A percentile compares a stretch with the other conserved stretches of the same genome.
Conservation (phyloP, 2,113 vertebrate genomes). For the Campylomormyrus tamandua region DNA sequence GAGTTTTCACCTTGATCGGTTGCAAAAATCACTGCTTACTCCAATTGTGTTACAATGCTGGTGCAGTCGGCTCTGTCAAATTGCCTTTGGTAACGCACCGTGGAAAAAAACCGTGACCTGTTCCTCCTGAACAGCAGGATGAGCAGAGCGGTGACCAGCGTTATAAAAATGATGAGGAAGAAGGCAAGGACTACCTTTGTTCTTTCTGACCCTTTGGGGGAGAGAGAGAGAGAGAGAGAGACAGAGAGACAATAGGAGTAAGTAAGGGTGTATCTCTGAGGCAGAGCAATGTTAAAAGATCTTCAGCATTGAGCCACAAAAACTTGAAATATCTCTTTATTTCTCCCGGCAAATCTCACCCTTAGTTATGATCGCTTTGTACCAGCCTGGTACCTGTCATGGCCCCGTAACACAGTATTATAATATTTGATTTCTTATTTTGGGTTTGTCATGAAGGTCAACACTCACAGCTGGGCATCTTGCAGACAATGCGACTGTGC, state of each 20-base stretch:
- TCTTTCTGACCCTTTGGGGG: conserved; percentile 58
- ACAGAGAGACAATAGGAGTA: not conserved
- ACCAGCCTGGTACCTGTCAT: not conserved
- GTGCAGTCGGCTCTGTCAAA: conserved; percentile 71
- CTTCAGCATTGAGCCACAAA: not conserved
- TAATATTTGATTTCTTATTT: not conserved
- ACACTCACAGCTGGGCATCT: conserved; percentile 69
- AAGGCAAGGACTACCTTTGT: conserved; percentile 60
- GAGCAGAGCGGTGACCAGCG: conserved; percentile 42
- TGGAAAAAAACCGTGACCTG: conserved; percentile 52
- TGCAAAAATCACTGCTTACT: conserved; percentile 36
- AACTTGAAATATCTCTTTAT: not conserved
- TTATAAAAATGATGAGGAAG: conserved; percentile 58
- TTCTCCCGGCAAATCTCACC: not conserved
- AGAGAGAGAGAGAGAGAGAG: not conserved
- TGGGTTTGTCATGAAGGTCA: not conserved
- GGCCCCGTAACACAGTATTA: not conserved
- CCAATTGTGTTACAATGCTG: conserved; percentile 57
- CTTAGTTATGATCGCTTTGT: not conserved
- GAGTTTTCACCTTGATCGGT: not conserved
- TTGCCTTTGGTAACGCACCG: conserved; percentile 76
- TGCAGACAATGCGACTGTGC: conserved; percentile 79
- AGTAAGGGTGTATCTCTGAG: not conserved
- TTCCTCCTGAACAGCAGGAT: conserved; percentile 71
- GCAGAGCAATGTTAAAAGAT: not conserved